phyloP scores from a whole-genome alignment of 2,888 invertebrate species.

The Eubasilissa splendida region DNA sequence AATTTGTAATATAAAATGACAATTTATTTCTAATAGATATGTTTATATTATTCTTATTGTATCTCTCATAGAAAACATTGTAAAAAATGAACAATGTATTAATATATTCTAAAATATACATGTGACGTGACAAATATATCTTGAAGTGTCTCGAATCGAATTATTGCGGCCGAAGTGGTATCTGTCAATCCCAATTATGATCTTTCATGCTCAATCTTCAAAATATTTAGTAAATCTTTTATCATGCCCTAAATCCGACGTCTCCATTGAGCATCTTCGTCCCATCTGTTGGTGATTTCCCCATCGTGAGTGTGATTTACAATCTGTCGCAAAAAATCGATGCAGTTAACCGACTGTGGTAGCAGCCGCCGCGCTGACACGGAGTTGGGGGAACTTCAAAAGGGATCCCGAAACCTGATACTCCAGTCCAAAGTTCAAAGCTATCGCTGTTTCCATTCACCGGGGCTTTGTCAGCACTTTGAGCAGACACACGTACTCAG shows the following conservation, averaged over 20 bases:
- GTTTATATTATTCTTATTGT: too few species aligned
- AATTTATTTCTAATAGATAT: too few species aligned
- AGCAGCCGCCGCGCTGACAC: constrained; percentile 4
- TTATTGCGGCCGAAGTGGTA: too few species aligned
- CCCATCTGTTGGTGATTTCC: neutral
- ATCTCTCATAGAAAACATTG: too few species aligned
- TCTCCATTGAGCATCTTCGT: neutral
- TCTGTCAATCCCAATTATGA: too few species aligned
- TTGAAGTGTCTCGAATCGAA: too few species aligned
- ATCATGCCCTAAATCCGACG: neutral
- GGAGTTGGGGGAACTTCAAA: constrained; percentile 1
- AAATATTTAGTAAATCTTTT: neutral
- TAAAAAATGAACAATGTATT: too few species aligned
- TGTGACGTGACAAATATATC: too few species aligned
- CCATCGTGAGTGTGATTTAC: constrained; percentile 26
- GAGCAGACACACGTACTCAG: neutral
- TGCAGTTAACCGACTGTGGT: constrained; percentile 2
- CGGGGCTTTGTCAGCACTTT: neutral
- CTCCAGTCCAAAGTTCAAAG: constrained; percentile 21
- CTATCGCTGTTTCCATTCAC: constrained; percentile 9
- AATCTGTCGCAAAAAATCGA: constrained; percentile 16
- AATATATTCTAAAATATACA: too few species aligned
- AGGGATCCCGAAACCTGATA: constrained; percentile 31
- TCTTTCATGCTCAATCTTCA: too few species aligned
- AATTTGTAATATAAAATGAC: too few species aligned